A percentile compares a stretch with the other conserved stretches of the same genome.
Evolutionary conservation across 2,888 invertebrate species (phyloP).

Genomic region (Erpobdella octoculata): DNA sequence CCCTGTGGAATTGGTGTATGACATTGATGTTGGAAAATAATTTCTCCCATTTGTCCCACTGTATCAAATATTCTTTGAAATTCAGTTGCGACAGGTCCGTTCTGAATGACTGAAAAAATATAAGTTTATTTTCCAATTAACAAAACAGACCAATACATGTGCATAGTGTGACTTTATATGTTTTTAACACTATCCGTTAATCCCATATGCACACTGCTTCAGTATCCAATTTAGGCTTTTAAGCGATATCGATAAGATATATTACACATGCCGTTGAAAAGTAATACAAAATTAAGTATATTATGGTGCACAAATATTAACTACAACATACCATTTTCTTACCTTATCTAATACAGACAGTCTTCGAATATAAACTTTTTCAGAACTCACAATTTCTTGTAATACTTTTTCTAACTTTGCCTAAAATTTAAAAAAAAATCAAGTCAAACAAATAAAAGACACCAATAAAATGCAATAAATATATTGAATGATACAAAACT

Average conservation of each 20-base stretch:
- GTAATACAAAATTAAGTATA: background rate
- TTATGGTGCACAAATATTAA: background rate
- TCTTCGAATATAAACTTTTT: slow-evolving; percentile 10
- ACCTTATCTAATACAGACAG: slow-evolving; percentile 1
- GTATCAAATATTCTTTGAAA: background rate
- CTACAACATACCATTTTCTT: background rate
- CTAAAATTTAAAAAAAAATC: background rate
- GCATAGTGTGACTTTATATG: too few species aligned
- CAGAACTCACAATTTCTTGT: background rate
- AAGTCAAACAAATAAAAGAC: too few species aligned
- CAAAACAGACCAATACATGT: too few species aligned
- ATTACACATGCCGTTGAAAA: background rate
- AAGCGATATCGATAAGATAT: too few species aligned
- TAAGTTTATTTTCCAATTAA: background rate
- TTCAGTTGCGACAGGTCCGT: background rate
- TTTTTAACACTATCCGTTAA: background rate
- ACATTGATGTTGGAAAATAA: background rate
- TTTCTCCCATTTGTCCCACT: background rate
- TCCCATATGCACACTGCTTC: background rate
- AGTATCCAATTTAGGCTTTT: background rate
- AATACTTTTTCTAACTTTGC: slow-evolving; percentile 10
- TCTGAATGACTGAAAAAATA: background rate
- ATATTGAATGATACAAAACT: too few species aligned
- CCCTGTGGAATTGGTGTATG: background rate
- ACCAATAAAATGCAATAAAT: too few species aligned